Base-by-base conservation (phyloP, 2,888 invertebrate species). In the Drosophila suboccidentalis region DNA sequence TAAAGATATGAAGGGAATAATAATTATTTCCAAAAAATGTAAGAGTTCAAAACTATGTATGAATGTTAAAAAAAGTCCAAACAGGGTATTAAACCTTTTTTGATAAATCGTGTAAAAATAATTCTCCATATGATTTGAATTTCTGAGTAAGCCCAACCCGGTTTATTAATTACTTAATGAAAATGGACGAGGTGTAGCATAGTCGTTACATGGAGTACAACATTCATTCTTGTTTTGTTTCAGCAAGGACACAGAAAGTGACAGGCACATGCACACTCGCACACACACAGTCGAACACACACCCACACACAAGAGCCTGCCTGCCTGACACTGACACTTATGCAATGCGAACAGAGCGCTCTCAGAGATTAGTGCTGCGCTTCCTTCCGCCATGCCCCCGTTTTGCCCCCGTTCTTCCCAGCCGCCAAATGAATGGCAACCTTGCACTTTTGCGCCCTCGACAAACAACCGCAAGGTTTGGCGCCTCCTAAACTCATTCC, bases 371-470 rank as follows among this genome's bases (percentile, higher is more conserved):
- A 85, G 86, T 82, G 86, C 74, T 72, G 77, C 63, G 77, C 83
- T 87, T 83, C 80, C 82, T 87, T 85, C 88, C 80, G 76, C 58
- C 51, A 64, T 73, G 60, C 69, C 61, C 62, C 62, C 32, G 26
- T 26, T 26, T 26, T 11, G n/a, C 8, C 46, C 3, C 47, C n/a
- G 69, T 78, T 78, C 78, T 38, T 51, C 55, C 63, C 34, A 66
- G 71, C 86, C 70, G 71, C 81, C 70, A 82, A 87, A 82, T 82
- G 77, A 82, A 80, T 82, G 82, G 84, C 87, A 82, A 81, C 82
- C 82, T 87, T 87, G 82, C 84, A 83, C 82, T 87, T 75, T 72
- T 87, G 71, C 66, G 84, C 84, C 87, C 87, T 83, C 78, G 66
- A 78, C 75, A 75, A 83, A 71, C 81, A 72, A 80, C 81, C 74